Evolutionary conservation across 2,113 vertebrate species (phyloP), one percentile per base, ranked within the genome.

Genomic region (Xenopus tropicalis): DNA sequence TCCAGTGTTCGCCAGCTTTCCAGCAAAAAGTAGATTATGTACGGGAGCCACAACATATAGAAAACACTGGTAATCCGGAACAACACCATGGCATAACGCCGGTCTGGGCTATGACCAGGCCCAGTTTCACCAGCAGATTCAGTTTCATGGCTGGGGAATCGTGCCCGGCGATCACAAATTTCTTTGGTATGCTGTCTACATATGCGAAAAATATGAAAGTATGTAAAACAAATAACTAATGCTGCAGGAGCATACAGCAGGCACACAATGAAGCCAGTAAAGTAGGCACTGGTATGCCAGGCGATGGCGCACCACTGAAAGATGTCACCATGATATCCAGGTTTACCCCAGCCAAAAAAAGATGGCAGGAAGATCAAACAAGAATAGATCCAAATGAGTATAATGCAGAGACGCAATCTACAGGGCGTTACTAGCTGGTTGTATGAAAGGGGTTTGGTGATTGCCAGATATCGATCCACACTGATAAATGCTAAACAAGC

Each of bases 101-200:
- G 89, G 67, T 98, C 97, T 0, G 96, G 96, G 79, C 94, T 90
- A 58, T 96, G 93, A 66, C 89, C 95, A 0, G 91, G 93, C 70
- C 89, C 95, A 0, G 91, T 82, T 77, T 95, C 97, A 68, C 94
- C 93, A 0, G 90, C 87, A 21, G 94, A 82, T 58, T 95, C 94
- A 83, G 93, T 93, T 71, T 98, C 95, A 1, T 96, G 94, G 82
- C 91, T 97, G 16, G 97, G 96, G 71, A 98, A 99, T 1, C 96
- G 93, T 22, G 97, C 96, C 13, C 96, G 88, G 0, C 97, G 90
- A 74, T 98, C 96, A 0, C 91, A 96, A 72, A 99, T 98, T 82
- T 99, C 96, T 82, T 96, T 94, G 89, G 97, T 98, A 88, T 99
- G 96, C 84, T 99, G 96, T 84, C 96, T 95, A 86, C 97, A 99